Base-by-base conservation (phyloP, 2,113 vertebrate species). In the Hyla sarda region DNA sequence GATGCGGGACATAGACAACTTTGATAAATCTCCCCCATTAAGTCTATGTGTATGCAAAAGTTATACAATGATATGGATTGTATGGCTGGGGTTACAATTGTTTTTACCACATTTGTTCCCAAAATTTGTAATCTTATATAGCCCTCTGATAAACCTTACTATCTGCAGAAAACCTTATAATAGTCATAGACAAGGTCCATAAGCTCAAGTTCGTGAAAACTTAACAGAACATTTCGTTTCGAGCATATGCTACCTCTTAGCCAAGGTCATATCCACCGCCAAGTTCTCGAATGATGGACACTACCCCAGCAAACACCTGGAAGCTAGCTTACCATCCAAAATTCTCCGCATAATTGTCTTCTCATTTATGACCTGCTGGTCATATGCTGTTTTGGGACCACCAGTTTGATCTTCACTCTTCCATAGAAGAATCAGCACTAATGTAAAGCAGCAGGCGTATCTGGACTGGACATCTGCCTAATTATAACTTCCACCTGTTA, bases 401-500 rank as follows among this genome's bases (percentile, higher is more conserved):
- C 41, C 6, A 56, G 69, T 73, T 75, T 56, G 30, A 79, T 34
- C 47, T 56, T 77, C 52, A 37, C 23, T 56, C 50, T 41, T 30
- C 52, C 54, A 80, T 23, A 45, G 56, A 54, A 54, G 75, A 80
- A 17, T 9, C 77, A 45, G 13, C 5, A 2, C 32, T 80, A 80
- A 60, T 60, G n/a, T 41, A 80, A 60, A 80, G 1, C 56, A 41
- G 50, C 34, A 13, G 34, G 12, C 54, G 8, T 60, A 56, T 80
- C 54, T 62, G 41, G 67, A 73, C 48, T 58, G 69, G 65, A 74
- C 82, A 83, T 83, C 69, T 83, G 82, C 48, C 50, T 83, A 83
- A 83, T 83, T 83, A 83, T 73, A 83, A 72, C 82, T 30, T 73
- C 82, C 82, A 83, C 82, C 82, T 83, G 82, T 73, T 58, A n/a